Percentiles rank a stretch among this genome's conserved stretches.
Evolutionary conservation across 1,140 invertebrate species (phyloP).

Genomic region (Sinella curviseta): DNA sequence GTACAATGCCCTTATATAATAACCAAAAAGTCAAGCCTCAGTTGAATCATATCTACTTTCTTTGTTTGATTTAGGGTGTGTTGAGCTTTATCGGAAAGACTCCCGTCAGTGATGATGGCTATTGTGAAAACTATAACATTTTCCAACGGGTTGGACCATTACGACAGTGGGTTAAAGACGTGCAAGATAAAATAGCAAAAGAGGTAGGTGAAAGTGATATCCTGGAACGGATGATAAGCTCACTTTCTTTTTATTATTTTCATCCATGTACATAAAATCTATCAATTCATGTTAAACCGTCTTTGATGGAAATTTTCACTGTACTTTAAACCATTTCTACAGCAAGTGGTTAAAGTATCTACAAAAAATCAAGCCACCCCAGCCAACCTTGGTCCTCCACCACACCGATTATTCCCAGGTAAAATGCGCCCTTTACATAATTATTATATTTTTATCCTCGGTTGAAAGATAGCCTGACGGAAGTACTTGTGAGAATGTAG

Average conservation of each 20-base stretch:
- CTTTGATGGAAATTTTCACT: too few species aligned
- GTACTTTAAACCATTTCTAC: not conserved
- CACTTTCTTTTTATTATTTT: not conserved
- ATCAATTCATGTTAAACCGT: too few species aligned
- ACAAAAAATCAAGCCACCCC: not conserved
- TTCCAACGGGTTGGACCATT: constrained; percentile 17
- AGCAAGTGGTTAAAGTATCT: not conserved
- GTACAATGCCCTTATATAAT: too few species aligned
- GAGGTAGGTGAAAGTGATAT: not conserved
- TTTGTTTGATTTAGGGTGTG: constrained; percentile 8
- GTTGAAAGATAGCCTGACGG: too few species aligned
- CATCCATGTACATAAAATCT: not conserved
- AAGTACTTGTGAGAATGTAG: too few species aligned
- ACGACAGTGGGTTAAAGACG: constrained; percentile 12
- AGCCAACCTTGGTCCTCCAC: not conserved
- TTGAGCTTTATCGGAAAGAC: constrained; percentile 18
- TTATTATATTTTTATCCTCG: not conserved
- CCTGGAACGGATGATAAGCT: not conserved
- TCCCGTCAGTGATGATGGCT: constrained; percentile 9
- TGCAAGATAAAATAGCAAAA: constrained; percentile 6
- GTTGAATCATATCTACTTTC: not conserved
- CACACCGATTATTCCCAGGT: constrained; percentile 10
- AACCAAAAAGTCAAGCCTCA: too few species aligned
- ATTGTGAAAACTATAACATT: constrained; percentile 27
- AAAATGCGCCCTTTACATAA: not conserved